A percentile compares a stretch with the other conserved stretches of the same genome.
Evolutionary conservation across 2,113 vertebrate species (phyloP).

Genomic region (Apteryx owenii): DNA sequence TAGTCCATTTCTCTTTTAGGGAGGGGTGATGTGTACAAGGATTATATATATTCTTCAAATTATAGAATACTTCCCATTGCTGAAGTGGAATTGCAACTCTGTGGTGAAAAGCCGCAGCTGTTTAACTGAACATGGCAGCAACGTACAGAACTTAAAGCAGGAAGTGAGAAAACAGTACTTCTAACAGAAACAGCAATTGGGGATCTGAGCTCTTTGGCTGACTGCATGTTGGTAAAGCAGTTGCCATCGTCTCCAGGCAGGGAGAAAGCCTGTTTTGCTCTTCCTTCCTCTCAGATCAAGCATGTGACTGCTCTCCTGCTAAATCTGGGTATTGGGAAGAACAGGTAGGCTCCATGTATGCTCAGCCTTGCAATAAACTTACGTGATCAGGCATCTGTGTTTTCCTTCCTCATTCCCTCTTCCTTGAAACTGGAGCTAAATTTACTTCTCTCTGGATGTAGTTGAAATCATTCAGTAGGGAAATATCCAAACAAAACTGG

Average conservation of each 20-base stretch:
- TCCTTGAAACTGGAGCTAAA: neutral
- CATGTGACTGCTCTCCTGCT: accelerated
- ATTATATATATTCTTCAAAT: accelerated
- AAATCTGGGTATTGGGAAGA: neutral
- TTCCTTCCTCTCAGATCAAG: neutral
- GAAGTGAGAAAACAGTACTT: neutral
- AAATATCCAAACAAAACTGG: neutral
- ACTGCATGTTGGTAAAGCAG: accelerated
- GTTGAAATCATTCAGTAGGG: neutral
- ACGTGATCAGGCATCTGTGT: accelerated
- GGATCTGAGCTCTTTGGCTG: accelerated
- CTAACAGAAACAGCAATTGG: neutral
- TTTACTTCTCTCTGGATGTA: accelerated
- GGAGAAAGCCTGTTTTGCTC: neutral
- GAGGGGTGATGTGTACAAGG: neutral
- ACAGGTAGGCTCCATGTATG: neutral
- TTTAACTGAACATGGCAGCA: neutral
- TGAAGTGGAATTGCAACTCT: neutral
- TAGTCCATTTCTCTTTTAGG: accelerated
- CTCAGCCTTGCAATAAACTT: neutral
- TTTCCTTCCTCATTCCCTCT: neutral
- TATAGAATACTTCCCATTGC: accelerated
- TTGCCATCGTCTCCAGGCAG: neutral
- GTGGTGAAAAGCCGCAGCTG: neutral
- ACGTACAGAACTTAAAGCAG: neutral